phyloP scores from a whole-genome alignment of 2,888 invertebrate genomes.

The Drosophila vallismaia region DNA sequence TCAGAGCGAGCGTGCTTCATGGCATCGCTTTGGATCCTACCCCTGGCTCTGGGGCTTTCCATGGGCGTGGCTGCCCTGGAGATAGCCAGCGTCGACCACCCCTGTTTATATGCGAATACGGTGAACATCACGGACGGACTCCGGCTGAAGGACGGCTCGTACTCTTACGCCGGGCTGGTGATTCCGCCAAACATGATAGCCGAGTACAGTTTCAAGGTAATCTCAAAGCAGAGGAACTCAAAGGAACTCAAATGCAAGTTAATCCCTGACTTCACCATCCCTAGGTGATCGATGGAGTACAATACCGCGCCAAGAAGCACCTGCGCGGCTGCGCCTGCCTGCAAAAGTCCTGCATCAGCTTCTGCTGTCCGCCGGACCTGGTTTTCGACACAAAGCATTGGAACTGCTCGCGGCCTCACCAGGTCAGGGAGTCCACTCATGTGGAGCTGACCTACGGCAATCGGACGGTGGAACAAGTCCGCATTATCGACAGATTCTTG shows the following conservation, averaged over 20 bases:
- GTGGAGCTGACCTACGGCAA: conserved; percentile 65
- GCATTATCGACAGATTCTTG: conserved; percentile 66
- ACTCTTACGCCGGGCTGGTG: conserved; percentile 74
- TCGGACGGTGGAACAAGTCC: conserved; percentile 49
- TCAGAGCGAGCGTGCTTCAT: conserved; percentile 37
- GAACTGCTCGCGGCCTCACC: conserved; percentile 59
- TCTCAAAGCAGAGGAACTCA: background rate
- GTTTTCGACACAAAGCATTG: conserved; percentile 59
- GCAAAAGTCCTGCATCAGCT: conserved; percentile 81
- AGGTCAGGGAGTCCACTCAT: conserved; percentile 55
- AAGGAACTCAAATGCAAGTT: background rate
- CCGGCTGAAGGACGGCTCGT: conserved; percentile 77
- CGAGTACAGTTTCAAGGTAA: conserved; percentile 68
- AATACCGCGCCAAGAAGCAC: conserved; percentile 65
- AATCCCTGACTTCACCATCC: background rate
- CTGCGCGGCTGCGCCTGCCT: conserved; percentile 81
- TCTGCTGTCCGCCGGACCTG: conserved; percentile 78
- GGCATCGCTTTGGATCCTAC: background rate
- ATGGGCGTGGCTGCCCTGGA: conserved; percentile 20
- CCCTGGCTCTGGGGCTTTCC: background rate
- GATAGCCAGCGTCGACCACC: conserved; percentile 45
- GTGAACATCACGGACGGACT: conserved; percentile 80
- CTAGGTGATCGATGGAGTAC: conserved; percentile 68
- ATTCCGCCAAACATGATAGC: conserved; percentile 72
- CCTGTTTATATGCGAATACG: conserved; percentile 77